phyloP scores from a whole-genome alignment of 2,113 vertebrate species.

The Phalacrocorax aristotelis region DNA sequence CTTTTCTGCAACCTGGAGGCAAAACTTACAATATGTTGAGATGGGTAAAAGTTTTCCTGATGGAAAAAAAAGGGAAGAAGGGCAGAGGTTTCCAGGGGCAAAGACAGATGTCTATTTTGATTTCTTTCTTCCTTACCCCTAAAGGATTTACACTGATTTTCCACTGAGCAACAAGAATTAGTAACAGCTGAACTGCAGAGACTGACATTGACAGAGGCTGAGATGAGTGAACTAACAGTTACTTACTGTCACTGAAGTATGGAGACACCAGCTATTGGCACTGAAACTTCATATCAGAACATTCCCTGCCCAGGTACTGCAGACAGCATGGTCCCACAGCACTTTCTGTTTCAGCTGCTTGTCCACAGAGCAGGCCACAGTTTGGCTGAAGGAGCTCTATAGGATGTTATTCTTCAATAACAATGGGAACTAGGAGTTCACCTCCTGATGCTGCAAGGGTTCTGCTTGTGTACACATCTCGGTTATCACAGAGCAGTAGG shows the following conservation, averaged over 20 bases:
- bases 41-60: background rate
- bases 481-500: background rate
- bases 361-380: background rate
- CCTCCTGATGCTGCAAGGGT: background rate
- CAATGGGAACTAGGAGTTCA: background rate
- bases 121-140: background rate
- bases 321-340: no score
- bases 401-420: background rate
- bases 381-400: background rate
- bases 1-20: background rate
- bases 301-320: background rate
- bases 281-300: background rate
- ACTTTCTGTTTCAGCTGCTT: background rate
- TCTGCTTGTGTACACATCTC: background rate
- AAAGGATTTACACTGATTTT: background rate
- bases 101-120: constrained; percentile 1
- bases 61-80: background rate
- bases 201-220: background rate
- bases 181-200: background rate
- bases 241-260: background rate
- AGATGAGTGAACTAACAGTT: background rate
- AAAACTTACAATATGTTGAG: background rate
- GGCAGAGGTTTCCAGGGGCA: constrained; percentile 14
- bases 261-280: background rate
- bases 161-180: background rate